Evolutionary conservation across 2,113 vertebrate genomes (phyloP).

Genomic region (Cololabis saira): DNA sequence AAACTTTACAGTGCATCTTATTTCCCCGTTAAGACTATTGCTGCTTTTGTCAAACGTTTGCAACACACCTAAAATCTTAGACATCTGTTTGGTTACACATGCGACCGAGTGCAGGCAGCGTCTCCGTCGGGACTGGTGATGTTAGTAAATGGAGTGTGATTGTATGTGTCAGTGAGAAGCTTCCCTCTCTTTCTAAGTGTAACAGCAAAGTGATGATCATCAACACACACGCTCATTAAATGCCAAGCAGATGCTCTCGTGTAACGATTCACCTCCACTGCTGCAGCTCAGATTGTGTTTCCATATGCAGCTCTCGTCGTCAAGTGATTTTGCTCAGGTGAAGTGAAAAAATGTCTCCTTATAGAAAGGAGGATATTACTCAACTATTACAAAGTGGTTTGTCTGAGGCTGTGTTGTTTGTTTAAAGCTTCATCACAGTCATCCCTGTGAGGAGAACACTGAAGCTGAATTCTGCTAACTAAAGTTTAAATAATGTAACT

Average conservation of each 20-base stretch:
- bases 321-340: neutral
- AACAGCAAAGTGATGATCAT: conserved; percentile 29
- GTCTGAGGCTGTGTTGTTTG: no score
- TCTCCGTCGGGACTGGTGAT: conserved; percentile 12
- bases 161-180: conserved; percentile 1
- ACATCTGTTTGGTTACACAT: conserved; percentile 15
- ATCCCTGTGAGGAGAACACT: neutral
- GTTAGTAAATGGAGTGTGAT: conserved; percentile 44
- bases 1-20: conserved; percentile 13
- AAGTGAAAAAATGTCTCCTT: neutral
- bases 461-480: neutral
- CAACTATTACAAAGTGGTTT: no score
- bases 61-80: conserved; percentile 4
- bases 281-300: conserved; percentile 52
- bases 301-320: neutral
- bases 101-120: conserved; percentile 2
- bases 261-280: conserved; percentile 43
- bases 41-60: neutral
- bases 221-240: conserved; percentile 34
- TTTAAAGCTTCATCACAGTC: neutral
- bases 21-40: conserved; percentile 7
- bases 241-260: conserved; percentile 12
- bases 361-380: no score
- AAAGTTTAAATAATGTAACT: neutral
- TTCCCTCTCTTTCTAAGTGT: conserved; percentile 4